Conservation (phyloP, 2,888 invertebrate genomes). For the Noctua janthina region DNA sequence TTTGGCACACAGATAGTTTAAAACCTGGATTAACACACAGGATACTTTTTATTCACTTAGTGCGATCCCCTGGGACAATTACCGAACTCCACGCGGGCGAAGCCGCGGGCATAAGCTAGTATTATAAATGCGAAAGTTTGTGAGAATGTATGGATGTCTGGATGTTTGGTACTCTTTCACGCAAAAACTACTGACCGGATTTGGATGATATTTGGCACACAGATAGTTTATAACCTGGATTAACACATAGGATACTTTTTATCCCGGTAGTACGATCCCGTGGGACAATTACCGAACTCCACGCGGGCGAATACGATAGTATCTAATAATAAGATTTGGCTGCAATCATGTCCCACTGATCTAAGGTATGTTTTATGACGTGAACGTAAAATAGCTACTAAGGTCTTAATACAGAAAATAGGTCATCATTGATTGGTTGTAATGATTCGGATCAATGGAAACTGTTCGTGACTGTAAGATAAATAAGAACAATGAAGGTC, state of each 20-base stretch:
- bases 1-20: too few species aligned
- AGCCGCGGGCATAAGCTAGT: neutral
- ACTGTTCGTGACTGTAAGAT: neutral
- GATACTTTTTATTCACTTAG: too few species aligned
- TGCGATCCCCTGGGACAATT: too few species aligned
- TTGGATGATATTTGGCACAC: too few species aligned
- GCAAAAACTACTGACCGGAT: too few species aligned
- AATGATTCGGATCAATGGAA: constrained; percentile 2
- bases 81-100: neutral
- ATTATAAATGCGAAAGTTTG: too few species aligned
- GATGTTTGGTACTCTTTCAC: neutral
- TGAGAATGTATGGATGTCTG: neutral
- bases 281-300: neutral
- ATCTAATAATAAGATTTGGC: neutral
- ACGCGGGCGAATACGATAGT: neutral
- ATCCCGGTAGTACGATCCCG: too few species aligned
- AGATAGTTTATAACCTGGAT: too few species aligned
- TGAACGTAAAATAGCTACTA: neutral
- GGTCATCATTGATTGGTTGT: constrained; percentile 6
- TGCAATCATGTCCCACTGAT: neutral
- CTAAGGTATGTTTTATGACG: neutral
- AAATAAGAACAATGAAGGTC: neutral
- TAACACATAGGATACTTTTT: too few species aligned
- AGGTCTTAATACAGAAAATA: constrained; percentile 3
- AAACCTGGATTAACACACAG: too few species aligned